A percentile compares a stretch with the other conserved stretches of the same genome.
Conservation (phyloP, 2,888 invertebrate genomes). For the Cosmorhoe ocellata region DNA sequence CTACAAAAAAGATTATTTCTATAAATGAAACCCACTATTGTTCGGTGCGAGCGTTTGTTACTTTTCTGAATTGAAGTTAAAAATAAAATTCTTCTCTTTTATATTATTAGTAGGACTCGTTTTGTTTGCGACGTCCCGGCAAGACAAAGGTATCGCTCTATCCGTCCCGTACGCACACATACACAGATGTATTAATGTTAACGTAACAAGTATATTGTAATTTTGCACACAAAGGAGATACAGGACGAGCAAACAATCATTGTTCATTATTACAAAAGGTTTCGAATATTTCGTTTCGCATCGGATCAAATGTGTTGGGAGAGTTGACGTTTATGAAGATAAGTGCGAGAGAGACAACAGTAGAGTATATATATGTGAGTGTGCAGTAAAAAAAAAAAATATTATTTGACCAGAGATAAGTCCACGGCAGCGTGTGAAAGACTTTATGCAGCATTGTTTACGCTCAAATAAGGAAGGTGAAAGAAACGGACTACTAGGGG, state of each 20-base stretch:
- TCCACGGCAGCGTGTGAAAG: constrained; percentile 80
- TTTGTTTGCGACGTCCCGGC: constrained; percentile 80
- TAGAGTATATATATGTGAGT: constrained; percentile 60
- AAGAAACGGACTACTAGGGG: constrained; percentile 66
- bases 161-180: constrained; percentile 77
- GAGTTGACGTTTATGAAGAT: constrained; percentile 65
- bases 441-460: constrained; percentile 77
- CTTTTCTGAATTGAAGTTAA: constrained; percentile 81
- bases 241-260: constrained; percentile 81
- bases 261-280: constrained; percentile 82
- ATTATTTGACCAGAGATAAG: constrained; percentile 82
- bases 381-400: constrained; percentile 80
- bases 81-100: constrained; percentile 81
- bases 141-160: constrained; percentile 81
- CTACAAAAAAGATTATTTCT: constrained; percentile 81
- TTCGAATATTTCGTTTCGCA: constrained; percentile 80
- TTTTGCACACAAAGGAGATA: constrained; percentile 80
- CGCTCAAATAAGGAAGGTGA: constrained; percentile 78
- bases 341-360: constrained; percentile 62
- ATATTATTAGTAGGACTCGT: constrained; percentile 79
- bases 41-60: constrained; percentile 77
- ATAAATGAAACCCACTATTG: constrained; percentile 79
- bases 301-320: constrained; percentile 78
- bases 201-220: constrained; percentile 82
- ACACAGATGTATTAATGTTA: constrained; percentile 65